Conservation (phyloP, 2,888 invertebrate species). For the Hedya salicella region DNA sequence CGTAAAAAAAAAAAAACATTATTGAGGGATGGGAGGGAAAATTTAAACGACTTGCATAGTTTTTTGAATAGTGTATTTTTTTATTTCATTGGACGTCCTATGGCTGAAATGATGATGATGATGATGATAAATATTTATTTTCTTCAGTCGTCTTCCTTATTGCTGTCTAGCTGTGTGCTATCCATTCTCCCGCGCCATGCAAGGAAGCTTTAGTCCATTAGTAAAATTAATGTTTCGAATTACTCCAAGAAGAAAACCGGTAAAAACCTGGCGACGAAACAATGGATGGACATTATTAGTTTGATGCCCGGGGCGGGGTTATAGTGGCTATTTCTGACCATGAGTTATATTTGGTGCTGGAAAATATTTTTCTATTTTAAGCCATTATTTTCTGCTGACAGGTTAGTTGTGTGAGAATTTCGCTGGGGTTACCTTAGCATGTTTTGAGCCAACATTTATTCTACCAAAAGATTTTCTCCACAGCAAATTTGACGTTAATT, state of each 20-base stretch:
- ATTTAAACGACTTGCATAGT: no score
- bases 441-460: no score
- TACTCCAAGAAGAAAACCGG: slow-evolving; percentile 58
- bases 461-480: no score
- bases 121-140: no score
- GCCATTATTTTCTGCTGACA: not conserved
- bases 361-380: slow-evolving; percentile 4
- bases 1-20: no score
- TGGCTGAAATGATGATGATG: no score
- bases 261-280: slow-evolving; percentile 45
- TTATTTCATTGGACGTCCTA: no score
- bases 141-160: slow-evolving; percentile 1
- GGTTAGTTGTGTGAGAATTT: not conserved
- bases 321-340: slow-evolving; percentile 25
- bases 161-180: slow-evolving; percentile 59
- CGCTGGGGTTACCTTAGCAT: not conserved
- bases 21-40: no score
- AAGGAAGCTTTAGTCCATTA: slow-evolving; percentile 81
- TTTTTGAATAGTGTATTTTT: no score
- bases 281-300: slow-evolving; percentile 42
- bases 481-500: no score
- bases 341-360: slow-evolving; percentile 18
- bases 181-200: slow-evolving; percentile 55
- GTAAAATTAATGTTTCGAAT: slow-evolving; percentile 85
- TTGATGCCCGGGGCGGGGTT: slow-evolving; percentile 30